Evolutionary conservation across 2,797 vertebrate genomes (phyloP).

Genomic region (Cynodonichthys magdalenae): DNA sequence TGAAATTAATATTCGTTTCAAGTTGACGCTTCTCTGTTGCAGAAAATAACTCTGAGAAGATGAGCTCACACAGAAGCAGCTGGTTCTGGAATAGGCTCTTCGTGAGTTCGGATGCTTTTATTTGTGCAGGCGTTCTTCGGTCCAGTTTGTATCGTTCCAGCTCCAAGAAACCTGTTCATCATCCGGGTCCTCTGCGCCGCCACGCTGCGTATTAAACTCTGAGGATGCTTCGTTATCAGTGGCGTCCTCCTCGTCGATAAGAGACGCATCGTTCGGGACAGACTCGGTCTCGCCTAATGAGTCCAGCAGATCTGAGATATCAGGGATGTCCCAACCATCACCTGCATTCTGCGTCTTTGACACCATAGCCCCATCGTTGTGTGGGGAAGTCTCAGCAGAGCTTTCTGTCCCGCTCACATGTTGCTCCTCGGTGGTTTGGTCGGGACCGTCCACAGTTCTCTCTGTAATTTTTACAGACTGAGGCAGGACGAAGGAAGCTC

Average conservation of each 20-base stretch:
- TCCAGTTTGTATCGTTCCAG: conserved; percentile 78
- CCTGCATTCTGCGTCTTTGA: conserved; percentile 30
- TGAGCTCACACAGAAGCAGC: conserved; percentile 39
- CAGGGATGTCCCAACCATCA: conserved; percentile 83
- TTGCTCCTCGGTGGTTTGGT: conserved; percentile 21
- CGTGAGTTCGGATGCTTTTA: conserved; percentile 39
- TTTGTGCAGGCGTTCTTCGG: conserved; percentile 49
- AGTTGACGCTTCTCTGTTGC: conserved; percentile 20
- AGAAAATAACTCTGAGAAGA: conserved; percentile 26
- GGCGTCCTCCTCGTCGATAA: conserved; percentile 6
- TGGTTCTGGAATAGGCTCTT: conserved; percentile 53
- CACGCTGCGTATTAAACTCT: conserved; percentile 21
- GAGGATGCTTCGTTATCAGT: not conserved
- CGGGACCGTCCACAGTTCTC: conserved; percentile 28
- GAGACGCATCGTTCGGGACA: conserved; percentile 12
- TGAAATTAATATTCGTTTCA: conserved; percentile 31
- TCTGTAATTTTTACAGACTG: conserved; percentile 33
- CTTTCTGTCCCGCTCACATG: conserved; percentile 22
- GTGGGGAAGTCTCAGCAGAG: conserved; percentile 4
- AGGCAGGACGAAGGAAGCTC: conserved; percentile 45
- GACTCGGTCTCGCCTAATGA: conserved; percentile 63
- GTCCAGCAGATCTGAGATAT: conserved; percentile 82
- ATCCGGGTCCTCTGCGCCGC: conserved; percentile 32
- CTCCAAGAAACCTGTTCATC: conserved; percentile 71
- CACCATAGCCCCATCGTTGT: conserved; percentile 18